Evolutionary conservation across 2,888 invertebrate species (phyloP).

Genomic region (Aphodius sticticus): DNA sequence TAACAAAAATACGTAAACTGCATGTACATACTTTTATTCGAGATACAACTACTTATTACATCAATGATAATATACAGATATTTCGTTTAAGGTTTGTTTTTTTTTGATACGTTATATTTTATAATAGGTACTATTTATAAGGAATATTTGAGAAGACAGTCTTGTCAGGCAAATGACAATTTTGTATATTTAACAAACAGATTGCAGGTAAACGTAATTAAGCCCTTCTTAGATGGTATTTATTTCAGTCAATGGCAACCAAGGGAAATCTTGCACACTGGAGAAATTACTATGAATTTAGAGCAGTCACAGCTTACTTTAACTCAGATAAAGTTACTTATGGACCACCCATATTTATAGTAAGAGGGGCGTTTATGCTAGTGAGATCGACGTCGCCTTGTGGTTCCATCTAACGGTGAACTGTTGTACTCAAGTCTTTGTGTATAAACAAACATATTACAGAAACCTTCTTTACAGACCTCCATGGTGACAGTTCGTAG

Average conservation of each 20-base stretch:
- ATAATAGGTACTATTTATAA: background rate
- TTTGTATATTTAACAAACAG: background rate
- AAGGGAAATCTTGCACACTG: background rate
- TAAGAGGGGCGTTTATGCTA: too few species aligned
- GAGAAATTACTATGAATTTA: background rate
- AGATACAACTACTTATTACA: conserved; percentile 7
- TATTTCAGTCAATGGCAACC: background rate
- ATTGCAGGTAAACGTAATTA: background rate
- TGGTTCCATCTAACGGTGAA: too few species aligned
- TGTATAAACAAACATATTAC: too few species aligned
- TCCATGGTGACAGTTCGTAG: too few species aligned
- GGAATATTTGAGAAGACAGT: background rate
- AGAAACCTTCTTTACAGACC: too few species aligned
- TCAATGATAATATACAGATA: conserved; percentile 14
- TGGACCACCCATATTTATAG: conserved; percentile 7
- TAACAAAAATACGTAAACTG: conserved; percentile 17
- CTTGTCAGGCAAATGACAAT: background rate
- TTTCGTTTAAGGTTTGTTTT: background rate
- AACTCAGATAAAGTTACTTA: conserved; percentile 9
- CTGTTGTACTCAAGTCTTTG: too few species aligned
- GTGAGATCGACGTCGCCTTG: too few species aligned
- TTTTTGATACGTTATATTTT: background rate
- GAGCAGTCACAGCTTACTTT: conserved; percentile 8
- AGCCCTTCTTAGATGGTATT: background rate
- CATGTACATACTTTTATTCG: background rate